Conservation (phyloP, 92 coral and sea anemone species). For the Porites cylindrica region DNA sequence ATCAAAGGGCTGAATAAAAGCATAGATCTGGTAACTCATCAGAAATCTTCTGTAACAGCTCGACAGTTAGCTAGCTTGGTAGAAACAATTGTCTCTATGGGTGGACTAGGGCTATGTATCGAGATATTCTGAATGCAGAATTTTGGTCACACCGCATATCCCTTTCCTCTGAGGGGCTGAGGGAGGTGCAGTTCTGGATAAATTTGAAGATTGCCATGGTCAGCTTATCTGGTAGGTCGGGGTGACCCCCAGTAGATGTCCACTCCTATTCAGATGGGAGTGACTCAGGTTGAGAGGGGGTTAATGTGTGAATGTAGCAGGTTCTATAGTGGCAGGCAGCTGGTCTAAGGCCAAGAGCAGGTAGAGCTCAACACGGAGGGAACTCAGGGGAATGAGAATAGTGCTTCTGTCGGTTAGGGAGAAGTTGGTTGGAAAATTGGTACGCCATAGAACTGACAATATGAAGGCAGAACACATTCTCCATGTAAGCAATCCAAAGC, state of each 20-base stretch:
- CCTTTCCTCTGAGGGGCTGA: neutral
- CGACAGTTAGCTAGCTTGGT: constrained; percentile 29
- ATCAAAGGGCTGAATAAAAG: neutral
- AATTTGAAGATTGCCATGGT: constrained; percentile 43
- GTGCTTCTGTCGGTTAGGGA: constrained; percentile 16
- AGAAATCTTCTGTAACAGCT: neutral
- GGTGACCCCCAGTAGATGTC: constrained; percentile 57
- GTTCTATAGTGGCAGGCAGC: constrained; percentile 3
- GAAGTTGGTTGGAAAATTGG: neutral
- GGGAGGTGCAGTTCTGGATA: constrained; percentile 60
- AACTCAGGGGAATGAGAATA: constrained; percentile 44
- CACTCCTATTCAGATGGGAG: constrained; percentile 75
- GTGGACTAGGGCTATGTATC: neutral
- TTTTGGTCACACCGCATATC: neutral
- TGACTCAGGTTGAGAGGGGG: constrained; percentile 59
- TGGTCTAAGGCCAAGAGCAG: constrained; percentile 34
- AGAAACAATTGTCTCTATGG: constrained; percentile 28
- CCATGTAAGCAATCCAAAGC: constrained; percentile 37
- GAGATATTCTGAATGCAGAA: neutral
- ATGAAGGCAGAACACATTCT: constrained; percentile 39
- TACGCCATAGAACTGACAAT: constrained; percentile 51
- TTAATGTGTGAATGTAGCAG: neutral
- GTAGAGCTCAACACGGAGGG: constrained; percentile 60
- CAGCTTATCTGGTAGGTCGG: constrained; percentile 57
- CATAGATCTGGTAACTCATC: neutral